Evolutionary conservation across 2,797 vertebrate genomes (phyloP), one percentile per base, ranked within the genome.

Genomic region (Selene dorsalis): DNA sequence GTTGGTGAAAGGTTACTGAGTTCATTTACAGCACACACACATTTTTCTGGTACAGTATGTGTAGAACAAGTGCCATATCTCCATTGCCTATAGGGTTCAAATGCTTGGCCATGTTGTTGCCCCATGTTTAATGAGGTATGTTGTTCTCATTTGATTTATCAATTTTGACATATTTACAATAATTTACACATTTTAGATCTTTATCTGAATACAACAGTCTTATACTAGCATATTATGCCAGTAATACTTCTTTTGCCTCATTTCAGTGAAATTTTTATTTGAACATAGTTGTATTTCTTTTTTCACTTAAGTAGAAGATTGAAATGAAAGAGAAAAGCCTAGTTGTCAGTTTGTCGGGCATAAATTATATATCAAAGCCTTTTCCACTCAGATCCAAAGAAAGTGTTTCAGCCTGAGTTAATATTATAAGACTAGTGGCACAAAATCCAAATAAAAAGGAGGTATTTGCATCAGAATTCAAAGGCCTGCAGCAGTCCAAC

Each of bases 401-500:
- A 47, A 39, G 9, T 32, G 26, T 41, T 50, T 50, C 8, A 2
- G 41, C 13, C 1, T 24, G 26, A 61, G 10, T 24, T 48, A 22
- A 63, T 24, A 50, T 26, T 14, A 55, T 43, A 48, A 24, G 4
- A 12, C 28, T 50, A 8, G 18, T 43, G 20, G 16, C 30, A 26
- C 13, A 74, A 41, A 45, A 58, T 24, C 1, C 9, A 56, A 68
- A 22, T n/a, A 26, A 16, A 55, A 43, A 4, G 24, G 10, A 20
- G 5, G 1, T n/a, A 24, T 43, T 11, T 20, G 24, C 17, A 35
- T 72, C 6, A 58, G 26, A 4, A 13, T 16, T 69, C 13, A 50
- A 61, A 70, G 18, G 16, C 14, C 41, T 20, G 12, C 9, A 50
- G 77, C 61, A 78, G 73, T 56, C 41, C 12, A 64, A 62, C 52